A percentile compares a stretch with the other conserved stretches of the same genome.
These are phyloP conservation scores for Erethizon dorsatum DNA, from an alignment of 2,797 vertebrate species.

Conservation along the genomic window DNA sequence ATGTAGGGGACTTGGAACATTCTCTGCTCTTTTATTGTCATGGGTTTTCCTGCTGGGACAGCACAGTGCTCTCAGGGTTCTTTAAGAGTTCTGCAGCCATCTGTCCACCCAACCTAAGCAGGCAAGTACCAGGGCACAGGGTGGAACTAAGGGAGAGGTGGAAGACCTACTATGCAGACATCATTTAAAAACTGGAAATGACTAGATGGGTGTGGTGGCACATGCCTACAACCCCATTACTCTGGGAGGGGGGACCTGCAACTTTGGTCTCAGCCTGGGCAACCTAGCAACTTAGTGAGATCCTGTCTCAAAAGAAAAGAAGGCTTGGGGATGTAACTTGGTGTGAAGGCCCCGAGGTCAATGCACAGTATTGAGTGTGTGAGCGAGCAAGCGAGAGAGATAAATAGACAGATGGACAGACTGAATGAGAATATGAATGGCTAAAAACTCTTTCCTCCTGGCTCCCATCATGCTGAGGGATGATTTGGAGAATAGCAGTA, in stretches of 20 bases:
- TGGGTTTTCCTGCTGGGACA: not conserved
- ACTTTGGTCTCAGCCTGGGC: not conserved
- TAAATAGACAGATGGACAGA: not conserved
- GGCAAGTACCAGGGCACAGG: not conserved
- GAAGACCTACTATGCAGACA: not conserved
- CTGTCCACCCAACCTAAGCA: not conserved
- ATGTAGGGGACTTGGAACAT: not conserved
- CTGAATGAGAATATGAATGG: not conserved
- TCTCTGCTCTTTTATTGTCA: not conserved
- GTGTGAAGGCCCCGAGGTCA: not conserved
- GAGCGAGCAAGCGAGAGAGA: not conserved
- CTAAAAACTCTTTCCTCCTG: not conserved
- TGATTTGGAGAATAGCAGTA: not conserved
- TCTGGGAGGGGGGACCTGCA: not conserved
- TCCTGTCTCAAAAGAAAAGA: not conserved
- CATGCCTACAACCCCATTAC: not conserved
- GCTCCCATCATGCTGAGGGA: not conserved
- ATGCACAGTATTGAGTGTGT: not conserved
- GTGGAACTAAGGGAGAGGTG: accelerated
- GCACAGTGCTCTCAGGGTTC: not conserved
- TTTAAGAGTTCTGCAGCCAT: not conserved
- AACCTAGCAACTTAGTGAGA: not conserved
- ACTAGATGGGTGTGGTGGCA: not conserved
- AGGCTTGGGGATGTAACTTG: not conserved
- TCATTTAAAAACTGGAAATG: constrained; percentile 25